Evolutionary conservation across 2,113 vertebrate species (phyloP).

Genomic region (Perca flavescens): DNA sequence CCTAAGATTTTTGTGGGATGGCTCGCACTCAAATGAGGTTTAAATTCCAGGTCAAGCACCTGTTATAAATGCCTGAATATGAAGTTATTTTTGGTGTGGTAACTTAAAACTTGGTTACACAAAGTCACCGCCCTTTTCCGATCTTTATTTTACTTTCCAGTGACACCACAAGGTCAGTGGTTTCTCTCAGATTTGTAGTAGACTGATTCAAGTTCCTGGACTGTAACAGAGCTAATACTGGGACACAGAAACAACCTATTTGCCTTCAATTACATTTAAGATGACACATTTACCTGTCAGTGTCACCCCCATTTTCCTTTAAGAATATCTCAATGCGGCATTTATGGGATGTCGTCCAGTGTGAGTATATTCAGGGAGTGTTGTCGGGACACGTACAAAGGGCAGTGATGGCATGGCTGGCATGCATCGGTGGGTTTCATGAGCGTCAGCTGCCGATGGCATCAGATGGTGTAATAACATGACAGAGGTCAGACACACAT

Average conservation of each 20-base stretch:
- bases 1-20: conserved; percentile 34
- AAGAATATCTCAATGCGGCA: conserved; percentile 14
- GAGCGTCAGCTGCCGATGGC: conserved; percentile 66
- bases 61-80: conserved; percentile 36
- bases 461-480: conserved; percentile 65
- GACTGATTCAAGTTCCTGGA: not conserved
- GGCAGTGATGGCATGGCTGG: conserved; percentile 66
- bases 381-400: conserved; percentile 51
- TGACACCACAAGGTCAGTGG: not conserved
- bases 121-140: conserved; percentile 12
- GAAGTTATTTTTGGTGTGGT: conserved; percentile 29
- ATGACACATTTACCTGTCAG: conserved; percentile 58
- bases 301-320: conserved; percentile 33
- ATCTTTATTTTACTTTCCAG: conserved; percentile 42
- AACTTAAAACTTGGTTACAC: conserved; percentile 11
- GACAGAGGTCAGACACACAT: conserved; percentile 58
- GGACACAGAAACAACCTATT: not conserved
- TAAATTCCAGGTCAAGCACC: conserved; percentile 35
- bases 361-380: conserved; percentile 49
- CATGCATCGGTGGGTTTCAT: conserved; percentile 61
- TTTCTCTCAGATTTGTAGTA: not conserved
- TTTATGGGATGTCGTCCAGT: conserved; percentile 26
- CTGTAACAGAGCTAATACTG: not conserved
- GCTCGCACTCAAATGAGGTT: conserved; percentile 11
- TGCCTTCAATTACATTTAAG: not conserved